Evolutionary conservation across 2,888 invertebrate species (phyloP), one percentile per base, ranked within the genome.

Genomic region (Caenorhabditis sinica): DNA sequence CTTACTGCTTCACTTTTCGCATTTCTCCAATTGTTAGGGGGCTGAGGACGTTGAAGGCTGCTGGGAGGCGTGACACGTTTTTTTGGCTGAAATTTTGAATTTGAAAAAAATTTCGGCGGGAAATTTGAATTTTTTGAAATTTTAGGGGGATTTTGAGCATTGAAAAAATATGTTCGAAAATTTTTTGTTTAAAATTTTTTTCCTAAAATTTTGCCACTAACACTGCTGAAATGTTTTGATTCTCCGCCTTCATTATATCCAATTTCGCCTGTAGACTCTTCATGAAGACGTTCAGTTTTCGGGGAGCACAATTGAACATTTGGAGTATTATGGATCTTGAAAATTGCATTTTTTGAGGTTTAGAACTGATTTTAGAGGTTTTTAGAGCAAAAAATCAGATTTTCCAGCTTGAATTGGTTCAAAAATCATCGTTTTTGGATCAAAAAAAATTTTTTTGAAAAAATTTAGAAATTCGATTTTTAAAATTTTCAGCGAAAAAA

Each of bases 201-300:
- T 51, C n/a, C 9, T 0, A 23, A 51, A 20, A 9, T 25, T 28
- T 28, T 56, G 28, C 28, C 15, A 28, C 51, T 49, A 11, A 73
- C 73, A 61, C 15, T 5, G 49, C 15, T 8, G 60, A 84, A 66
- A 82, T 15, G 11, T 65, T 11, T 43, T 73, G 60, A 23, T 56
- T 65, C 20, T 89, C 88, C 36, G 76, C 75, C 60, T 80, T 83
- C 87, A 89, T 85, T 15, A 90, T 75, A 51, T 88, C 84, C 23
- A 90, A 40, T 63, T 90, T 90, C 11, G 90, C 90, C 13, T 88
- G 86, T 0, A 90, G 83, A 0, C 89, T 88, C 66, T 89, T 90
- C 71, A 90, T 74, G 65, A 90, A 90, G 8, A 90, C 86, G 51
- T 89, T 89, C 56, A 90, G 68, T 30, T 86, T 81, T 28, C 88